A percentile compares a stretch with the other conserved stretches of the same genome.
Evolutionary conservation across 2,797 vertebrate genomes (phyloP).

Genomic region (Chloroceryle inda): DNA sequence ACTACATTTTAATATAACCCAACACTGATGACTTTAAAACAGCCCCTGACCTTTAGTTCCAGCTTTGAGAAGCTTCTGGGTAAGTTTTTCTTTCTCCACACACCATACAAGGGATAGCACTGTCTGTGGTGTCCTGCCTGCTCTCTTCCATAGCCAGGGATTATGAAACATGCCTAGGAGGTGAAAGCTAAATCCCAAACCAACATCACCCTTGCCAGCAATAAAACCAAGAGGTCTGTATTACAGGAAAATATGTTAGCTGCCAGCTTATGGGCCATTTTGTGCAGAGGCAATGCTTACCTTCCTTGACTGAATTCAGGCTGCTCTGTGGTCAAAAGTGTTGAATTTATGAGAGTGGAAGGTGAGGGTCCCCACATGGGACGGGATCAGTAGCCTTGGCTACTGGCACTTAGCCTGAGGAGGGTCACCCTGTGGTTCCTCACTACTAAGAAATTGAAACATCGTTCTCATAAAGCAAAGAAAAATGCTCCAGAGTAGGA

Average conservation of each 20-base stretch:
- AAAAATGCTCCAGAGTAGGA: background rate
- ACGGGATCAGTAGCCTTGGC: background rate
- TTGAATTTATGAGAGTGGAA: background rate
- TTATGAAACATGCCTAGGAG: background rate
- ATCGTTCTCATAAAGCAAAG: background rate
- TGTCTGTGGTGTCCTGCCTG: background rate
- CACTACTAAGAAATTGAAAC: background rate
- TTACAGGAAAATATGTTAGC: background rate
- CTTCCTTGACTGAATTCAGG: background rate
- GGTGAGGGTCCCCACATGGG: background rate
- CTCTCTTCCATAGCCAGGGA: background rate
- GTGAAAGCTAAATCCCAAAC: background rate
- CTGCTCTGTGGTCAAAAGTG: background rate
- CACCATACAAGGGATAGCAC: background rate
- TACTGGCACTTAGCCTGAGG: background rate
- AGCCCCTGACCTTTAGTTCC: background rate
- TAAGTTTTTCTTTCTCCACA: background rate
- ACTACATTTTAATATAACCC: background rate
- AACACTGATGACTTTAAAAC: background rate
- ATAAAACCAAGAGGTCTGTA: background rate
- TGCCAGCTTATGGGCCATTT: background rate
- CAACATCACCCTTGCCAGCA: background rate
- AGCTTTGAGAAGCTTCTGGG: background rate
- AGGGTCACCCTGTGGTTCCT: background rate
- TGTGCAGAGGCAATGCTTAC: background rate